Conservation (phyloP, 2,888 invertebrate genomes). For the Epicampocera succincta region DNA sequence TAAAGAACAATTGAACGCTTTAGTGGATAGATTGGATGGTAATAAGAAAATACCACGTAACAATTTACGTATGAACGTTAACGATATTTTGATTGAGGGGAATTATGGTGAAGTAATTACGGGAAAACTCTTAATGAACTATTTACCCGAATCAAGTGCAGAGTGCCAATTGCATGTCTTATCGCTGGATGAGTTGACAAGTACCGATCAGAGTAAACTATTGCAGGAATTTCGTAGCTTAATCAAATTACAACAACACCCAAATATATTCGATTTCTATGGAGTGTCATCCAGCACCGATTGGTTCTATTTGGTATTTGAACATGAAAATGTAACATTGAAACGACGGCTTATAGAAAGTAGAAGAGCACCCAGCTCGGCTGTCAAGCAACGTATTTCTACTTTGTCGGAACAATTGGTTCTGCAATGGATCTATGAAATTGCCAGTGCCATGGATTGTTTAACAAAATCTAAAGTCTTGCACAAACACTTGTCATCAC, state of each 20-base stretch:
- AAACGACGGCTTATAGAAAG: constrained; percentile 87
- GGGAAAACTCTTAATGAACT: constrained; percentile 84
- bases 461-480: constrained; percentile 85
- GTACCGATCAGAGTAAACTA: constrained; percentile 82
- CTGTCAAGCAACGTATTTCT: constrained; percentile 82
- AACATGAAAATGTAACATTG: constrained; percentile 86
- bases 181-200: constrained; percentile 82
- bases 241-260: constrained; percentile 86
- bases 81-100: constrained; percentile 87
- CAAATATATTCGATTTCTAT: constrained; percentile 87
- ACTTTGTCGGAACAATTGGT: constrained; percentile 85
- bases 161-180: constrained; percentile 86
- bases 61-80: constrained; percentile 87
- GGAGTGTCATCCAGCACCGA: constrained; percentile 91
- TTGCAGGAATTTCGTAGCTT: constrained; percentile 88
- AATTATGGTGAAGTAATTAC: constrained; percentile 90
- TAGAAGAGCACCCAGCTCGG: constrained; percentile 80
- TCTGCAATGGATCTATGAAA: constrained; percentile 85
- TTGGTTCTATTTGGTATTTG: constrained; percentile 88
- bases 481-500: constrained; percentile 88
- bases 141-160: constrained; percentile 70
- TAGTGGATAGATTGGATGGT: constrained; percentile 83
- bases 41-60: constrained; percentile 84
- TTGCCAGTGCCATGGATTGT: constrained; percentile 88
- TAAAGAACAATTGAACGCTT: constrained; percentile 88